Percentiles rank a stretch among this genome's conserved stretches.
phyloP scores from a whole-genome alignment of 2,113 vertebrate species.

The Monopterus albus region DNA sequence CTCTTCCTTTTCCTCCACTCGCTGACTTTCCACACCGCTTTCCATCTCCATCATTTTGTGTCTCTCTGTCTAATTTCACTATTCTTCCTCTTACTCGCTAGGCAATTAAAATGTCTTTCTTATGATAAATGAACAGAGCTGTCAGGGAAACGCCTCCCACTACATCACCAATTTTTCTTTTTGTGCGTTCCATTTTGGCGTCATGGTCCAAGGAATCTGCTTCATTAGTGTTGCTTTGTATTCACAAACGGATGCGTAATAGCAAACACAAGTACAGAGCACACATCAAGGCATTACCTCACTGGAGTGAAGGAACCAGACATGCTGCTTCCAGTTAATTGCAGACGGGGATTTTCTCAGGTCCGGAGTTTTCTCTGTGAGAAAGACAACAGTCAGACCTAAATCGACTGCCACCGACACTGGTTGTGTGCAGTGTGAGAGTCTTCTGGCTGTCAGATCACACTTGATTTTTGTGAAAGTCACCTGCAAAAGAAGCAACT shows the following conservation, averaged over 20 bases:
- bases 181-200: not conserved
- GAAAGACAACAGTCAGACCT: not conserved
- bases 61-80: not conserved
- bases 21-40: not conserved
- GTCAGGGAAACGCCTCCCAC: conserved; percentile 41
- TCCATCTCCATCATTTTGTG: not conserved
- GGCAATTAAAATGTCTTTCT: conserved; percentile 55
- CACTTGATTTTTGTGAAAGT: too few species aligned
- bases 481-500: too few species aligned
- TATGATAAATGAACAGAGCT: conserved; percentile 39
- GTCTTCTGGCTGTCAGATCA: too few species aligned
- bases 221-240: conserved; percentile 22
- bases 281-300: conserved; percentile 31
- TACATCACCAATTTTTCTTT: not conserved
- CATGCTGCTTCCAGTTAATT: conserved; percentile 34
- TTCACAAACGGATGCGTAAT: not conserved
- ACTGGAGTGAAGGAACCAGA: conserved; percentile 10
- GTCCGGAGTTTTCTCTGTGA: conserved; percentile 1
- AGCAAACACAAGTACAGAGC: not conserved
- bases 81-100: accelerated
- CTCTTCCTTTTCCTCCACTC: not conserved
- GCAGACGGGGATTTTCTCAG: conserved; percentile 14
- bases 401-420: not conserved
- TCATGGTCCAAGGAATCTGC: conserved; percentile 21
- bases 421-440: too few species aligned